Percentiles rank a stretch among this genome's conserved stretches.
Conservation (phyloP, 2,113 vertebrate genomes). For the Girardinichthys multiradiatus region DNA sequence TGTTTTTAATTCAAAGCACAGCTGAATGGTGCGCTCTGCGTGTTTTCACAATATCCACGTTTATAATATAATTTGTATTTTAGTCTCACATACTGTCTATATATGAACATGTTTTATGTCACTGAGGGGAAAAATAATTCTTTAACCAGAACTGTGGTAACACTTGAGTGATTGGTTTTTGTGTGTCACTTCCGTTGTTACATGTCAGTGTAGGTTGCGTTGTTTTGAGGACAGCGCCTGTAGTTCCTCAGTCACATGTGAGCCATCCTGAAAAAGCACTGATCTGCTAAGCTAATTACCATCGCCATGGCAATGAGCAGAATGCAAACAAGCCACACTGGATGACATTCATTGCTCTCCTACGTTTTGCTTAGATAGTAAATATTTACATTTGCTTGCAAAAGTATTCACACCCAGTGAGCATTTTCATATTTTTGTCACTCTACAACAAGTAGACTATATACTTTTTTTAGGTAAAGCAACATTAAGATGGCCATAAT, state of each 20-base stretch:
- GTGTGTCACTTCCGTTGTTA: not conserved
- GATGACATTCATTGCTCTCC: constrained; percentile 2
- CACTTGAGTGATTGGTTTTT: not conserved
- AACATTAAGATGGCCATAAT: not conserved
- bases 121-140: no score
- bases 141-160: not conserved
- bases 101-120: no score
- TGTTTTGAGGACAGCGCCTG: constrained; percentile 30
- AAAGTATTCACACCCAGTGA: not conserved
- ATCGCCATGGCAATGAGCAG: constrained; percentile 51
- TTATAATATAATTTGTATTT: no score
- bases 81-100: no score
- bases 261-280: constrained; percentile 68
- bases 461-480: not conserved
- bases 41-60: no score
- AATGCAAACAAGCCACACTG: constrained; percentile 46
- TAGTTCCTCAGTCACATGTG: constrained; percentile 56
- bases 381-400: constrained; percentile 7
- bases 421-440: not conserved
- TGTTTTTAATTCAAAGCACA: not conserved
- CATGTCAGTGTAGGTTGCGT: not conserved
- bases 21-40: no score
- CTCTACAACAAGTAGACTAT: no score
- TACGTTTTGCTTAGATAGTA: not conserved
- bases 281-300: constrained; percentile 80